Percentiles rank a stretch among this genome's conserved stretches.
These are phyloP conservation scores for Nowickia ferox DNA, from an alignment of 2,888 invertebrate species.

Conservation along the genomic window DNA sequence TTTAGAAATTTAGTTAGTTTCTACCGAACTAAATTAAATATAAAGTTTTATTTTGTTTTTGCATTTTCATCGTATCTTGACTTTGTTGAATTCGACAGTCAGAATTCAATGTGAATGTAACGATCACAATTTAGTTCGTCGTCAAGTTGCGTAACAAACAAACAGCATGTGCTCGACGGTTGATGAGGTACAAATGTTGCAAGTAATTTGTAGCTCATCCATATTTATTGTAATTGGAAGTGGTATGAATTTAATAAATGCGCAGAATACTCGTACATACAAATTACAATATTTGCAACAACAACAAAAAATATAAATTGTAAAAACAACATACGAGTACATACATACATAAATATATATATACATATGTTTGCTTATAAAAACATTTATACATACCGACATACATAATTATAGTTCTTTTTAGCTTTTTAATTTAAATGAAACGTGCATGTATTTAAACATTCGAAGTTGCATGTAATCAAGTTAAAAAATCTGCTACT, in stretches of 20 bases:
- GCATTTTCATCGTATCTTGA: slow-evolving; percentile 7
- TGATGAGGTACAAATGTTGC: slow-evolving; percentile 37
- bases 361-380: too few relatives aligned
- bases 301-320: background rate
- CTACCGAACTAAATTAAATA: slow-evolving; percentile 18
- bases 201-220: slow-evolving; percentile 49
- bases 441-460: slow-evolving; percentile 50
- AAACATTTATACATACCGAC: too few relatives aligned
- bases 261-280: slow-evolving; percentile 16
- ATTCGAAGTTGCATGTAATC: slow-evolving; percentile 52
- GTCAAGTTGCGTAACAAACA: slow-evolving; percentile 38
- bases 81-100: slow-evolving; percentile 31
- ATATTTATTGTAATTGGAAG: slow-evolving; percentile 58
- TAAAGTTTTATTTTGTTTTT: slow-evolving; percentile 6
- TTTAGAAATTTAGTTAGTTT: slow-evolving; percentile 3
- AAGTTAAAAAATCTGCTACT: slow-evolving; percentile 46
- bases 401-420: background rate
- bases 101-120: slow-evolving; percentile 35
- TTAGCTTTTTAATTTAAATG: slow-evolving; percentile 6
- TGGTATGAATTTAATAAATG: slow-evolving; percentile 38
- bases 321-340: too few relatives aligned
- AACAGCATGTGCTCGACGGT: slow-evolving; percentile 4
- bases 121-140: slow-evolving; percentile 47
- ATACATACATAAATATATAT: too few relatives aligned
- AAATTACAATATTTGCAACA: slow-evolving; percentile 9